These are phyloP conservation scores for Neodiprion lecontei DNA, from an alignment of 1,140 invertebrate genomes.

Conservation along the genomic window DNA sequence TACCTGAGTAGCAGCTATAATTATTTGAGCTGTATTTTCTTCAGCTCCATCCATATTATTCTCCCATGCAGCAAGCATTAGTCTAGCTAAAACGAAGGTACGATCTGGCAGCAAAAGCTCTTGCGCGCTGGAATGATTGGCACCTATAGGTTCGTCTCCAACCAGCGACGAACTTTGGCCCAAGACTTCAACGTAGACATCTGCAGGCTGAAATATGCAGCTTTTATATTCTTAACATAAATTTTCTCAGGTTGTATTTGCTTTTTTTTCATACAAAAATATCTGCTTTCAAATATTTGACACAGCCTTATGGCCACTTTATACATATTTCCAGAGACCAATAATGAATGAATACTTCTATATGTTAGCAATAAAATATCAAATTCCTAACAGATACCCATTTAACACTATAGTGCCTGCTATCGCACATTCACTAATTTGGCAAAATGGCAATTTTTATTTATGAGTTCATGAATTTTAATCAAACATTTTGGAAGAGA, in stretches of 20 bases:
- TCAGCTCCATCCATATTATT: conserved; percentile 80
- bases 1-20: conserved; percentile 76
- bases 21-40: conserved; percentile 76
- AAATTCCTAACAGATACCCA: too few species aligned
- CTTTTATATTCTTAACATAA: conserved; percentile 51
- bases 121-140: conserved; percentile 66
- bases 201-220: conserved; percentile 54
- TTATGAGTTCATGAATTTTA: too few species aligned
- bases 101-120: conserved; percentile 78
- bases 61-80: conserved; percentile 84
- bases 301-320: conserved; percentile 28
- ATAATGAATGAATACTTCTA: too few species aligned
- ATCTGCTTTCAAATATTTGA: too few species aligned
- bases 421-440: too few species aligned
- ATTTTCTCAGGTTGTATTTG: conserved; percentile 41
- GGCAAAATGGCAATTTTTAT: too few species aligned
- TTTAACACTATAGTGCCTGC: too few species aligned
- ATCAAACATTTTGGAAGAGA: too few species aligned
- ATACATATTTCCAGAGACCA: too few species aligned
- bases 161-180: conserved; percentile 55
- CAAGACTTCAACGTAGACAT: conserved; percentile 58
- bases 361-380: too few species aligned
- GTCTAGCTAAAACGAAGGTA: conserved; percentile 77
- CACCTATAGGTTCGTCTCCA: conserved; percentile 59
- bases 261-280: conserved; percentile 24